Conservation (phyloP, 2,888 invertebrate species). For the Spatulosminthurus flaviceps region DNA sequence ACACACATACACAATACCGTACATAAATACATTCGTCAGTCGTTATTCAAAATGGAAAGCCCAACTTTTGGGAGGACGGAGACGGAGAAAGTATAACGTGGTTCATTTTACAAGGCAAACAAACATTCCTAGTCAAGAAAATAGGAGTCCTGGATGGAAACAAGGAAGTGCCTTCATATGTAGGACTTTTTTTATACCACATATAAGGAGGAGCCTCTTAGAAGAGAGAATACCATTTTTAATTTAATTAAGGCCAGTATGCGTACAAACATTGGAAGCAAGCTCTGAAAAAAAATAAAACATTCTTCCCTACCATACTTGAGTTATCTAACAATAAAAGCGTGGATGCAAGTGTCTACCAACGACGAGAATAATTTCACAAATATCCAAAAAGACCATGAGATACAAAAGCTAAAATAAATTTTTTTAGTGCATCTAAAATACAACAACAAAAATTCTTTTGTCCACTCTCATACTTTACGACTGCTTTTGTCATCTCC, state of each 20-base stretch:
- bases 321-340: neutral
- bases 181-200: no score
- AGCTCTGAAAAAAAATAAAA: neutral
- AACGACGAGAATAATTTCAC: neutral
- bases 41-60: neutral
- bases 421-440: no score
- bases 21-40: neutral
- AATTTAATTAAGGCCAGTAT: neutral
- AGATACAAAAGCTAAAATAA: neutral
- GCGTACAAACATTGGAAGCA: neutral
- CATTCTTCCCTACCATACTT: neutral
- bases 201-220: neutral
- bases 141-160: no score
- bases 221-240: neutral
- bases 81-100: no score
- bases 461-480: neutral
- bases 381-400: neutral
- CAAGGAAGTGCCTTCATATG: no score
- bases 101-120: slow-evolving; percentile 14
- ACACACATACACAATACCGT: neutral
- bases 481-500: neutral
- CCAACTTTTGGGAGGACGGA: neutral
- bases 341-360: neutral
- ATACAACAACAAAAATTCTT: neutral
- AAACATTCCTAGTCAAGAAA: neutral